These are phyloP conservation scores for Amphiduros pacificus DNA, from an alignment of 2,888 invertebrate species.

Conservation along the genomic window DNA sequence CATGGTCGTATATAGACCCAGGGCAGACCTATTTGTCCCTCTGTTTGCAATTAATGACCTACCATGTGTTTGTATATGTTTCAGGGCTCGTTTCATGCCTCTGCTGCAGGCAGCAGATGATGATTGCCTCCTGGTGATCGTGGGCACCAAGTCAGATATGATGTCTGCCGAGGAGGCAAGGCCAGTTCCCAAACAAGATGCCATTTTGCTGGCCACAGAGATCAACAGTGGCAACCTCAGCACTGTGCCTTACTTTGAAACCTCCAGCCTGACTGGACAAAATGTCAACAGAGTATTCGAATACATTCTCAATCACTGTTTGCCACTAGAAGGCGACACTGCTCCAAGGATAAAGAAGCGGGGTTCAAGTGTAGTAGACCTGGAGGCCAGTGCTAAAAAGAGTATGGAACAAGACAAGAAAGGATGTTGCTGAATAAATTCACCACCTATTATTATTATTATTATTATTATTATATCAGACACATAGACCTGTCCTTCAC, in stretches of 20 bases:
- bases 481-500: no score
- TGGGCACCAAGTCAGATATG: conserved; percentile 52
- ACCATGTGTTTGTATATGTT: no score
- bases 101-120: conserved; percentile 48
- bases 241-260: conserved; percentile 53
- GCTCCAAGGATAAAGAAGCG: background rate
- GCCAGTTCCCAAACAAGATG: conserved; percentile 46
- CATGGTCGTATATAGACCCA: no score
- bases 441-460: no score
- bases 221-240: conserved; percentile 16
- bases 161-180: conserved; percentile 30
- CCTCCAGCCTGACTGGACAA: conserved; percentile 50
- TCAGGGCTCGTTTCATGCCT: conserved; percentile 52
- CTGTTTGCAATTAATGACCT: no score
- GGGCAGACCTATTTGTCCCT: no score
- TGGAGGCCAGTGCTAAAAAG: background rate
- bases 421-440: conserved; percentile 10
- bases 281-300: conserved; percentile 54
- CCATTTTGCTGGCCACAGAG: conserved; percentile 28
- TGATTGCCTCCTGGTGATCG: conserved; percentile 50
- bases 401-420: background rate
- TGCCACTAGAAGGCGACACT: conserved; percentile 25
- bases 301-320: conserved; percentile 47
- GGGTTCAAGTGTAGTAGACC: background rate
- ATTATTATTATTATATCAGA: no score